Percentiles rank a stretch among this genome's conserved stretches.
Evolutionary conservation across 2,797 vertebrate genomes (phyloP).

Genomic region (Poliocrania exsul): DNA sequence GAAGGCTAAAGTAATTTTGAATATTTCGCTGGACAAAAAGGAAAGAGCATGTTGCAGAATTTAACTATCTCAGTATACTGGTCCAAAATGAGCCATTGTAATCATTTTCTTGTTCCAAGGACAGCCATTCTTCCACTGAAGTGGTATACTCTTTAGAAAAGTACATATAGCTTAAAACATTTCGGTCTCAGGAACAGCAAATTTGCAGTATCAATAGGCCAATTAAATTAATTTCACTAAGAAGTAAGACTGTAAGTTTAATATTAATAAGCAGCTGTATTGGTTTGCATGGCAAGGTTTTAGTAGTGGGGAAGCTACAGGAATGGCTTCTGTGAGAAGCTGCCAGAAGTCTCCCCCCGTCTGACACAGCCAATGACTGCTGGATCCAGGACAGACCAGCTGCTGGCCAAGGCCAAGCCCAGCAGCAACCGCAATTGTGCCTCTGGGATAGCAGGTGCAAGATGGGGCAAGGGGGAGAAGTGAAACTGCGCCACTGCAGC

Average conservation of each 20-base stretch:
- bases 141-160: neutral
- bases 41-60: neutral
- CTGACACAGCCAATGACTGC: neutral
- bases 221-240: neutral
- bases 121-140: neutral
- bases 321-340: neutral
- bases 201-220: neutral
- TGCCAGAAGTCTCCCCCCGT: neutral
- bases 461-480: too few relatives aligned
- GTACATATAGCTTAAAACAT: neutral
- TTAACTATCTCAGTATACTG: neutral
- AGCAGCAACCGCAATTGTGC: rapidly evolving
- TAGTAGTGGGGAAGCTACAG: neutral
- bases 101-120: neutral
- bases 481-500: neutral
- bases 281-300: neutral
- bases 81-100: neutral
- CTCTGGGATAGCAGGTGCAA: neutral
- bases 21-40: constrained; percentile 2
- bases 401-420: neutral
- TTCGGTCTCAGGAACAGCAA: neutral
- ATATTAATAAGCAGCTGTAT: neutral
- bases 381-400: neutral
- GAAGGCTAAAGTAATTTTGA: neutral
- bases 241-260: neutral